Base-by-base conservation (phyloP, 2,797 vertebrate genomes). In the Labroides dimidiatus region DNA sequence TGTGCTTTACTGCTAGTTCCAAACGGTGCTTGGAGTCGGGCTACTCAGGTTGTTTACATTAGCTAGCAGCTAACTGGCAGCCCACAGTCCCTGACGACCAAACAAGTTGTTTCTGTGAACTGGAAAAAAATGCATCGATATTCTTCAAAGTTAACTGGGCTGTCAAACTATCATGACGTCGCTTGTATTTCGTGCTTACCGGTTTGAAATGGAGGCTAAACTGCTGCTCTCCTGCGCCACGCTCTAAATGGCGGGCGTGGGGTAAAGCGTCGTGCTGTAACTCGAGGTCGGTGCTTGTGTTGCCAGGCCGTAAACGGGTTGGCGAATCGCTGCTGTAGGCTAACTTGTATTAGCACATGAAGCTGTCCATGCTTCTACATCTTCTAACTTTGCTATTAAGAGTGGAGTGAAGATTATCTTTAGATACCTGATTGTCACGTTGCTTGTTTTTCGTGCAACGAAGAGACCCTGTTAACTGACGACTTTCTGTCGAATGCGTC, bases 1-100 rank as follows among this genome's bases (percentile, higher is more conserved):
- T 91, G 92, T 90, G 89, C 75, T 82, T 74, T 55, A 64, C 64
- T 33, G 75, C 62, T 75, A 82, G 62, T 55, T 62, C 43, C 41
- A 50, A 53, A 81, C 54, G 43, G 55, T 39, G 70, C 51, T 75
- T 64, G 30, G 59, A 20, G 74, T 75, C 53, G 59, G 78, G 44
- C 77, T 79, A 4, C 87, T 78, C 75, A 63, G 87, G 89, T 93
- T 93, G 92, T 93, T 93, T 93, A 93, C 92, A 93, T 93, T 91
- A 93, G 90, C 90, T 74, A 82, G 63, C 72, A 55, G 83, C 80
- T 88, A 88, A 64, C 69, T 72, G 66, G 49, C 73, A 71, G 69
- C 78, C 36, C 65, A 6, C 72, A 49, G 4, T 41, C 57, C 17
- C 51, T 47, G 44, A 33, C 67, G 65, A 72, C 43, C 33, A 52